Evolutionary conservation across 2,888 invertebrate species (phyloP).

Genomic region (Ophioninae sp.): DNA sequence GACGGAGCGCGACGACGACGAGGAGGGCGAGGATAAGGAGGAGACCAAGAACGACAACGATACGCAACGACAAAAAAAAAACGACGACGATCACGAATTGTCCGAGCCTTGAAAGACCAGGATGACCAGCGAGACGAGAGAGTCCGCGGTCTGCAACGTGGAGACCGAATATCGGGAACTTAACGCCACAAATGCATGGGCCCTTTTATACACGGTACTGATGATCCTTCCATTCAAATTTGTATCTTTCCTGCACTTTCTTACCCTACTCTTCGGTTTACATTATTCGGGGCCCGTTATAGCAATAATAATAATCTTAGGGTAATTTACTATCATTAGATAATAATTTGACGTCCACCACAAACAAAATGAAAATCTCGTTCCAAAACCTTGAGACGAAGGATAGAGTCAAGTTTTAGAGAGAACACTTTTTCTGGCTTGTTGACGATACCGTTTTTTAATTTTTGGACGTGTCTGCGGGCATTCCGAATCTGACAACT

Average conservation of each 20-base stretch:
- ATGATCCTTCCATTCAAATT: slow-evolving; percentile 5
- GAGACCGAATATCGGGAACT: slow-evolving; percentile 89
- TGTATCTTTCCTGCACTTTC: neutral
- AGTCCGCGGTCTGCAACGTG: slow-evolving; percentile 81
- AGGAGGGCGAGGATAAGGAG: neutral
- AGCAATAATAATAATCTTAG: too few relatives aligned
- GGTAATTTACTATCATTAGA: too few relatives aligned
- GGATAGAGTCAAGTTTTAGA: too few relatives aligned
- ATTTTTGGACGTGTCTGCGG: neutral
- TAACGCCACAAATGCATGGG: slow-evolving; percentile 87
- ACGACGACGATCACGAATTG: slow-evolving; percentile 44
- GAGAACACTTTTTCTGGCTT: too few relatives aligned
- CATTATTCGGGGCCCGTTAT: too few relatives aligned
- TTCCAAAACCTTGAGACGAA: too few relatives aligned
- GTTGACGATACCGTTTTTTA: neutral
- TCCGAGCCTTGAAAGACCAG: slow-evolving; percentile 60
- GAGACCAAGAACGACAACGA: slow-evolving; percentile 4
- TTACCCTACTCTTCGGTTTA: neutral
- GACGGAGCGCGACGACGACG: neutral
- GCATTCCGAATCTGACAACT: neutral
- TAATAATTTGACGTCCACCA: too few relatives aligned
- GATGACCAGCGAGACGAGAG: slow-evolving; percentile 71
- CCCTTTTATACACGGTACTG: slow-evolving; percentile 86
- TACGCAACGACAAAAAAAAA: neutral
- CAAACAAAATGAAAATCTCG: too few relatives aligned